Conservation (phyloP, 2,113 vertebrate species). For the Campylomormyrus tamandua region DNA sequence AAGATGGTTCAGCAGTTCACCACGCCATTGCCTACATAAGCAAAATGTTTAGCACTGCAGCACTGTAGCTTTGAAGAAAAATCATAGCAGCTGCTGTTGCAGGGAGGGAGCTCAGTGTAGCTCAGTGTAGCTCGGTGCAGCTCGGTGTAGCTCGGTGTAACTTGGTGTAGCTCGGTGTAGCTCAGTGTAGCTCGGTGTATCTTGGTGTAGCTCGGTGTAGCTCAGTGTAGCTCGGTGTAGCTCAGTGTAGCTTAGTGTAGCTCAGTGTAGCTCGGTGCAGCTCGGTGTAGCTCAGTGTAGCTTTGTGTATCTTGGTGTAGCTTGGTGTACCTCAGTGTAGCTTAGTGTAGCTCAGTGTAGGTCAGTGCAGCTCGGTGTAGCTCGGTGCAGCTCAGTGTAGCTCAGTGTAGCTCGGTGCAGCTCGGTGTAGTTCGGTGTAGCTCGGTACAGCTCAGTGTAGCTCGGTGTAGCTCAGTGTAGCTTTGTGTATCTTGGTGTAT, state of each 20-base stretch:
- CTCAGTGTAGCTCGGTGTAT: accelerated
- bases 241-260: no score
- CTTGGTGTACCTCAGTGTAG: neutral
- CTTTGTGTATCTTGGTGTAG: accelerated
- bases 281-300: neutral
- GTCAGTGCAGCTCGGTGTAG: no score
- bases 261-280: neutral
- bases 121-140: accelerated
- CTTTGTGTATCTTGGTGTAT: neutral
- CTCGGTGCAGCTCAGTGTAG: accelerated
- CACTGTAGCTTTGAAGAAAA: neutral
- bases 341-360: no score
- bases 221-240: no score
- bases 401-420: neutral
- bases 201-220: neutral
- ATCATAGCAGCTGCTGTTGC: neutral
- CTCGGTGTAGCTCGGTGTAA: neutral
- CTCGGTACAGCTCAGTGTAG: no score
- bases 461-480: neutral
- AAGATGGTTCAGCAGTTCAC: neutral
- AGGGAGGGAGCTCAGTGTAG: neutral
- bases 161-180: no score
- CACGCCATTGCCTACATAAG: neutral
- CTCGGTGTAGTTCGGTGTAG: no score
- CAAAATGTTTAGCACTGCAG: neutral